Percentiles rank a stretch among this genome's conserved stretches.
These are phyloP conservation scores for Pelosia muscerda DNA, from an alignment of 2,888 invertebrate species.

Conservation along the genomic window DNA sequence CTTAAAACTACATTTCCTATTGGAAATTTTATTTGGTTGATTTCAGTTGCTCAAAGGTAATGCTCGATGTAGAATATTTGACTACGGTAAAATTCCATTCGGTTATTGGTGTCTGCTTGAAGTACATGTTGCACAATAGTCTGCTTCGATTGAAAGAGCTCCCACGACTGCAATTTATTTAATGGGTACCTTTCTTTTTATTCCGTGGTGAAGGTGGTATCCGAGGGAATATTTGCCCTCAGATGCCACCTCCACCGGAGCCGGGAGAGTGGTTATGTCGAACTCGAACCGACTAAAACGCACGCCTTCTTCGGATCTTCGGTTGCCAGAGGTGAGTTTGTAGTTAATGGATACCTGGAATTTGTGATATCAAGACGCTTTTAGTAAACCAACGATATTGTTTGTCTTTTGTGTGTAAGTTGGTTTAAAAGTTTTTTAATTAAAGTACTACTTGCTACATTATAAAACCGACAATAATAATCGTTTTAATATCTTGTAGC, in stretches of 20 bases:
- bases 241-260: too few species aligned
- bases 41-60: not conserved
- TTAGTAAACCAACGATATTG: not conserved
- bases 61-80: not conserved
- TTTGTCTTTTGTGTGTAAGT: not conserved
- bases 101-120: not conserved
- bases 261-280: too few species aligned
- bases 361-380: not conserved
- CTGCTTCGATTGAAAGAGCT: slow-evolving; percentile 1
- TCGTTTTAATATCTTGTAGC: not conserved
- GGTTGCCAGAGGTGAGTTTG: too few species aligned
- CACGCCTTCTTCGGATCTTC: too few species aligned
- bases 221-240: too few species aligned
- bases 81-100: not conserved
- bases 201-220: too few species aligned
- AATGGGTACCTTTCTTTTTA: too few species aligned
- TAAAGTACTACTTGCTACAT: not conserved
- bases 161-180: not conserved
- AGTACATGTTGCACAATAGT: not conserved
- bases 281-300: too few species aligned
- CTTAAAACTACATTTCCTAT: not conserved
- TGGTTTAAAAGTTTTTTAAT: not conserved
- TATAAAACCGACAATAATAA: not conserved
- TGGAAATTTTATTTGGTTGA: not conserved
- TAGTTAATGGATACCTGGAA: not conserved